Evolutionary conservation across 1,140 invertebrate genomes (phyloP).

Genomic region (Drosophila sp.): DNA sequence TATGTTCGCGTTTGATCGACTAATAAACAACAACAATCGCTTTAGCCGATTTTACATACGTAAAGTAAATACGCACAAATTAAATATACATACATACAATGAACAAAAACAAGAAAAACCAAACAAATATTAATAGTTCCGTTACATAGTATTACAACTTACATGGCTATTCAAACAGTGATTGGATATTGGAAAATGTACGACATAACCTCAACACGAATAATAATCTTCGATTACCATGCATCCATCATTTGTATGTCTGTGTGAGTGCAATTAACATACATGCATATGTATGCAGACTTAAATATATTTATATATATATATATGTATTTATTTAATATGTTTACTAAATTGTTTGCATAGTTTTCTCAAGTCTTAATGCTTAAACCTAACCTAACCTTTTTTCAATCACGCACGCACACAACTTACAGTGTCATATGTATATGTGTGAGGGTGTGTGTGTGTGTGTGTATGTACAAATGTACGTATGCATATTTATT

Average conservation of each 20-base stretch:
- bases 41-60: slow-evolving; percentile 32
- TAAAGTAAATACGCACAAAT: slow-evolving; percentile 1
- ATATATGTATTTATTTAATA: slow-evolving; percentile 22
- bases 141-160: slow-evolving; percentile 46
- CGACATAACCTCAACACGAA: slow-evolving; percentile 74
- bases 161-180: slow-evolving; percentile 68
- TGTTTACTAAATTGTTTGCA: slow-evolving; percentile 29
- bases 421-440: slow-evolving; percentile 1
- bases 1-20: slow-evolving; percentile 42
- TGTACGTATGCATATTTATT: slow-evolving; percentile 53
- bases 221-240: slow-evolving; percentile 53
- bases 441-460: slow-evolving; percentile 9
- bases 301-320: not conserved
- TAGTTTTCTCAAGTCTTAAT: slow-evolving; percentile 32
- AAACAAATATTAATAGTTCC: slow-evolving; percentile 12
- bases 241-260: slow-evolving; percentile 20
- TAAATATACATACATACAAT: slow-evolving; percentile 2
- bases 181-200: slow-evolving; percentile 75
- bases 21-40: slow-evolving; percentile 37
- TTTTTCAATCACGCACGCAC: slow-evolving; percentile 27
- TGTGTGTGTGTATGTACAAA: slow-evolving; percentile 21
- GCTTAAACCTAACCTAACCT: slow-evolving; percentile 47
- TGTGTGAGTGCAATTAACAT: slow-evolving; percentile 17
- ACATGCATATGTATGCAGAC: slow-evolving; percentile 2
- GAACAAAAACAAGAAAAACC: slow-evolving; percentile 5